These are phyloP conservation scores for Alviniconcha marisindica DNA, from an alignment of 1,140 invertebrate species.

Conservation along the genomic window DNA sequence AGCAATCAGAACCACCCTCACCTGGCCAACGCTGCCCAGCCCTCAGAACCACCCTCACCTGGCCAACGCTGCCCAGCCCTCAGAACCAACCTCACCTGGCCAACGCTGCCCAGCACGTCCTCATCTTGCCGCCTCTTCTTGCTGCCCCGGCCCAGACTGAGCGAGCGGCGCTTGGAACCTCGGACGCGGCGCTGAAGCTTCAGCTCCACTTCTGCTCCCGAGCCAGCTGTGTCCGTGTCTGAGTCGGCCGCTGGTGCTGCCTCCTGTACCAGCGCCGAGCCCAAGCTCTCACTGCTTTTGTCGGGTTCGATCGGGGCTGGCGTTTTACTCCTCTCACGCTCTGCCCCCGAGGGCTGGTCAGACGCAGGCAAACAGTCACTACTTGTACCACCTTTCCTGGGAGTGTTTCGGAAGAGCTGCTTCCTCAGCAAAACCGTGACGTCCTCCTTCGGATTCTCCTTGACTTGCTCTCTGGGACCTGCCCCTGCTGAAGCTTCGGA, in stretches of 20 bases:
- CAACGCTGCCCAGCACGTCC: not conserved
- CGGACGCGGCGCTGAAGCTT: not conserved
- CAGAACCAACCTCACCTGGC: no score
- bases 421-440: not conserved
- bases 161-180: slow-evolving; percentile 21
- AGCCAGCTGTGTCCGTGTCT: not conserved
- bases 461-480: no score
- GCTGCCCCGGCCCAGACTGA: not conserved
- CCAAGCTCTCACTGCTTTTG: no score
- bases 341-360: no score
- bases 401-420: not conserved
- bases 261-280: not conserved
- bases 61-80: no score
- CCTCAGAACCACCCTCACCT: no score
- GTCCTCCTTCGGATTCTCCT: not conserved
- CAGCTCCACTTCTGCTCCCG: not conserved
- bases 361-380: no score
- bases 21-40: no score
- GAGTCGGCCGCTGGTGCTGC: not conserved
- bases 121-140: not conserved
- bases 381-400: not conserved
- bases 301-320: no score
- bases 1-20: no score
- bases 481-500: no score
- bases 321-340: no score